Percentiles rank a stretch among this genome's conserved stretches.
These are phyloP conservation scores for Tenrec ecaudatus DNA, from an alignment of 2,113 vertebrate species.

Conservation along the genomic window DNA sequence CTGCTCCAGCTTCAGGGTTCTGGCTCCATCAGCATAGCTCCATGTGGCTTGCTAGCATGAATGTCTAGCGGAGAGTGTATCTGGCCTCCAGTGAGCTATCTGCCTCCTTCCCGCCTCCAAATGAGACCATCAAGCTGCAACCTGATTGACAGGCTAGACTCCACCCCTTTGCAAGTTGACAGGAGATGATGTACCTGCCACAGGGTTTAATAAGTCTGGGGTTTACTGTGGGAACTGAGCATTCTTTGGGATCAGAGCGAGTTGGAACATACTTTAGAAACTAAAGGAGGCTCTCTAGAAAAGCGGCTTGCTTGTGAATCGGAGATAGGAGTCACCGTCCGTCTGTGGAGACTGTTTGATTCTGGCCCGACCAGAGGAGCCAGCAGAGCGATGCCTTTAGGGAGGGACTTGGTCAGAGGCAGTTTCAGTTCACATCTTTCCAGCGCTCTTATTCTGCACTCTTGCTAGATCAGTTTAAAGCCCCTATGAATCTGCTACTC, in stretches of 20 bases:
- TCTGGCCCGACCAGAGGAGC: background rate
- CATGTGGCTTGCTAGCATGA: too few relatives aligned
- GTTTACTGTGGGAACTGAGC: background rate
- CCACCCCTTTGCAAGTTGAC: too few relatives aligned
- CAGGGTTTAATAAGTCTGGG: background rate
- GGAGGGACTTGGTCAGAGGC: background rate
- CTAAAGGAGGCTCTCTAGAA: background rate
- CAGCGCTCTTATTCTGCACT: constrained; percentile 22
- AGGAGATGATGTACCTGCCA: too few relatives aligned
- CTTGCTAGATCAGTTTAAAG: constrained; percentile 42
- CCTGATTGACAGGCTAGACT: too few relatives aligned
- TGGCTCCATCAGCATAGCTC: too few relatives aligned
- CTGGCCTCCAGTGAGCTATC: too few relatives aligned
- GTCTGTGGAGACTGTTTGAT: background rate
- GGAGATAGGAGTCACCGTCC: background rate
- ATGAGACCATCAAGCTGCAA: too few relatives aligned
- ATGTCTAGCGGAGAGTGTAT: too few relatives aligned
- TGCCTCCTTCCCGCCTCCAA: too few relatives aligned
- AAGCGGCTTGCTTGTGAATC: constrained; percentile 42
- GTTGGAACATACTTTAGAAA: background rate
- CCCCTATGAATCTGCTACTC: constrained; percentile 34
- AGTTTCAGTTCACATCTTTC: constrained; percentile 28
- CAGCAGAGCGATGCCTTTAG: background rate
- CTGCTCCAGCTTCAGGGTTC: too few relatives aligned
- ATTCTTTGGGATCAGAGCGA: background rate